Evolutionary conservation across 2,888 invertebrate genomes (phyloP), one percentile per base, ranked within the genome.

Genomic region (Auanema freiburgensis): DNA sequence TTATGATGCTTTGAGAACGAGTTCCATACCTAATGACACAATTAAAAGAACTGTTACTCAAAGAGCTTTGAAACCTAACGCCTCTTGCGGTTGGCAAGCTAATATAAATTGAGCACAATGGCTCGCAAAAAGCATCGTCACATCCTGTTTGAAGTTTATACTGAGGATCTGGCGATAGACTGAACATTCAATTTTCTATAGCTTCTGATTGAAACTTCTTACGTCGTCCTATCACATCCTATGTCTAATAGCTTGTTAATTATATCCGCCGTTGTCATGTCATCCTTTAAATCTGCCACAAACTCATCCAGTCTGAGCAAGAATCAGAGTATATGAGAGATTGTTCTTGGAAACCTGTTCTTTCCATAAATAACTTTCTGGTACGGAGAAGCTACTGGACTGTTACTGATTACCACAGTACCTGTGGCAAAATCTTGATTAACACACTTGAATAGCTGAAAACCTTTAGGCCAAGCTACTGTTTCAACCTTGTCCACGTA

Each of bases 121-220:
- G 64, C 43, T 63, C 64, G 59, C 71, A 72, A 33, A 53, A 56
- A n/a, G 60, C 57, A n/a, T 57, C 58, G 0, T 53, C 23, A 6
- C 56, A 40, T 21, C 72, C 76, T 1, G 72, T 74, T 63, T 79
- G 79, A 10, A 65, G 33, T 21, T 43, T 52, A 11, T 76, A 46
- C 59, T 78, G 79, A 5, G 58, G 62, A 55, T 79, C 79, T 0
- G 79, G 77, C 42, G 71, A 69, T 51, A 64, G 65, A 43, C 73
- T 75, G 58, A 59, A 72, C 56, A 24, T 5, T 23, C 12, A 14
- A 14, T 12, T 5, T 42, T 41, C 24, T 3, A 57, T 18, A 40
- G 21, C 21, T 23, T n/a, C 33, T 5, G 12, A 14, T 10, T 6
- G 43, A 18, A 11, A 11, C 1, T 42, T 2, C 43, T 24, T 63